Percentiles rank a stretch among this genome's conserved stretches.
Evolutionary conservation across 2,797 vertebrate genomes (phyloP).

Genomic region (Tarsius wallacei): DNA sequence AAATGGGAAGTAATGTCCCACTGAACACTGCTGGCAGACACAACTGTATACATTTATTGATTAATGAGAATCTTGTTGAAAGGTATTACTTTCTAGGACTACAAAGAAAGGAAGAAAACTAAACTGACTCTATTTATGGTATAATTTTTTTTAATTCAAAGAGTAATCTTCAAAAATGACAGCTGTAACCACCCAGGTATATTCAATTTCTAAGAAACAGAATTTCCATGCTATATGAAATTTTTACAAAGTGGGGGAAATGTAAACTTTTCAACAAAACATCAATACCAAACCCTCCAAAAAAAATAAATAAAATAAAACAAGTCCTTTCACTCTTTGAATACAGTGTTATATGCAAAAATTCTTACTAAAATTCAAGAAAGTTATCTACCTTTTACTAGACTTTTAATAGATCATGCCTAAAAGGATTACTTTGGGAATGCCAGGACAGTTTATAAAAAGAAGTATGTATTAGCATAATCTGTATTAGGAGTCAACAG

Average conservation of each 20-base stretch:
- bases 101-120: not conserved
- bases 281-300: not conserved
- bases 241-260: not conserved
- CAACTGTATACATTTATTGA: not conserved
- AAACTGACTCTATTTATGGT: not conserved
- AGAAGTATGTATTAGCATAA: not conserved
- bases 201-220: constrained; percentile 40
- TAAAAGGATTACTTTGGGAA: not conserved
- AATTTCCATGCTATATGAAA: not conserved
- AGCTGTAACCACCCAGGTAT: not conserved
- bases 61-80: not conserved
- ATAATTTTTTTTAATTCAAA: constrained; percentile 18
- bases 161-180: not conserved
- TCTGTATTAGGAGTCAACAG: not conserved
- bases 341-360: not conserved
- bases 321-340: not conserved
- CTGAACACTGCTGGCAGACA: not conserved
- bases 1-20: not conserved
- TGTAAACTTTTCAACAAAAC: not conserved
- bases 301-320: not conserved
- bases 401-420: not conserved
- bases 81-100: not conserved
- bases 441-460: not conserved
- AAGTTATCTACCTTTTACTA: not conserved
- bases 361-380: constrained; percentile 15